A percentile compares a stretch with the other conserved stretches of the same genome.
Conservation (phyloP, 2,797 vertebrate species). For the Labroides dimidiatus region DNA sequence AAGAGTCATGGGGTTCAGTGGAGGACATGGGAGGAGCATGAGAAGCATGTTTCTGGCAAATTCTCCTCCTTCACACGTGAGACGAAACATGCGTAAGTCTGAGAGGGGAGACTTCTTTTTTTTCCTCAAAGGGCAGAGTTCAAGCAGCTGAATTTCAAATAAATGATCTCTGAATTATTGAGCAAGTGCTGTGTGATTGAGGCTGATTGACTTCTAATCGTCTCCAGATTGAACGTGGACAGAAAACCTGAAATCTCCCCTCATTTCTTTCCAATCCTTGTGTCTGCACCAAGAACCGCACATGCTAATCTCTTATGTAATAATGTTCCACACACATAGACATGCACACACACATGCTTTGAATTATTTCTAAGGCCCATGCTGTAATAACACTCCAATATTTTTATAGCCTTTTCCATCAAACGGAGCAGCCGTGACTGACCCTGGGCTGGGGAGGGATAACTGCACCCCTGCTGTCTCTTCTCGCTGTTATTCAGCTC, state of each 20-base stretch:
- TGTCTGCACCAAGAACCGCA: constrained; percentile 38
- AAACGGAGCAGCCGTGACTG: constrained; percentile 43
- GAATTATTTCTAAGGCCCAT: constrained; percentile 57
- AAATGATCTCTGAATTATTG: constrained; percentile 16
- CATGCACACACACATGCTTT: constrained; percentile 30
- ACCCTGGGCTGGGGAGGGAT: constrained; percentile 40
- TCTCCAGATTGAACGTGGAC: constrained; percentile 39
- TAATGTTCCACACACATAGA: constrained; percentile 15
- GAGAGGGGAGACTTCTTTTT: not conserved
- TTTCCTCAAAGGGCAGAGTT: constrained; percentile 19
- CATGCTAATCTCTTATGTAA: constrained; percentile 62
- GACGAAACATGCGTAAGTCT: constrained; percentile 10
- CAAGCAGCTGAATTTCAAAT: constrained; percentile 33
- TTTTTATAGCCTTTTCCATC: constrained; percentile 58
- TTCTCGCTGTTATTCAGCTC: constrained; percentile 26
- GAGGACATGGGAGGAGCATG: constrained; percentile 44
- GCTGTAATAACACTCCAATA: constrained; percentile 59
- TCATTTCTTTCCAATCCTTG: constrained; percentile 39
- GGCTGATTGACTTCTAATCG: constrained; percentile 48
- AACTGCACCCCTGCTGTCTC: constrained; percentile 45
- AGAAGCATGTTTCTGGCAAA: constrained; percentile 10
- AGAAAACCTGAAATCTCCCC: constrained; percentile 25
- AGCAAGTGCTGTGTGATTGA: constrained; percentile 18
- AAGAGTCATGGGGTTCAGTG: constrained; percentile 36
- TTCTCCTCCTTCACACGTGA: constrained; percentile 3